Base-by-base conservation (phyloP, 1,140 invertebrate species). In the Zaprionus gabonicus region DNA sequence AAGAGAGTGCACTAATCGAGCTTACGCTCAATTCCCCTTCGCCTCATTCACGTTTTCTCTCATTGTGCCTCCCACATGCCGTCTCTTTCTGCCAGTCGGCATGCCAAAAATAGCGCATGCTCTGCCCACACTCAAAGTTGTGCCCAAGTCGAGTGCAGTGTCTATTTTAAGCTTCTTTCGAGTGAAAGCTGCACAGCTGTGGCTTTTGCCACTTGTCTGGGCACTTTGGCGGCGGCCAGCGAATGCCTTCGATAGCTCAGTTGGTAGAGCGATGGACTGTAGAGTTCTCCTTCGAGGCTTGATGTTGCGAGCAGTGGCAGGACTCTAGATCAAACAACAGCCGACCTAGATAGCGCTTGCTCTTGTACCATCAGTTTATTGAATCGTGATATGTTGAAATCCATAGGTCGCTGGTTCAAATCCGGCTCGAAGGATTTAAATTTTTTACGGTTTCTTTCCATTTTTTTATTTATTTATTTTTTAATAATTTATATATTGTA, bases 211-310 rank as follows among this genome's bases (percentile, higher is more conserved):
- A 25, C 15, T 67, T 71, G 59, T 77, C 27, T 36, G 25, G 44
- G 38, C 13, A 17, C 53, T 80, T 46, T 76, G 73, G 56, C 9
- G 38, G 34, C 51, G n/a, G 44, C 36, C 60, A 65, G 60, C 68
- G 59, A 66, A 68, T 67, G 85, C 95, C 95, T 96, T 96, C 95
- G 95, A 95, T 96, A 96, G 95, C 95, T 96, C 96, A 96, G 96
- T 96, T 97, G 96, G 96, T 96, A 96, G 96, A 96, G 96, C 96
- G 96, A 95, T 96, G 96, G 96, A 96, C 95, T 96, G 96, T 96
- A 97, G 96, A 80, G 84, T 91, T 77, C 46, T 83, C 62, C 44
- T 71, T 74, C 82, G 69, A 71, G 55, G 57, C 71, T 82, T 71
- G 81, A 68, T 91, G 79, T 51, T 84, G 71, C 64, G 62, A 65